Evolutionary conservation across 1,140 invertebrate species (phyloP), one percentile per base, ranked within the genome.

Genomic region (Propsilocerus akamusi): DNA sequence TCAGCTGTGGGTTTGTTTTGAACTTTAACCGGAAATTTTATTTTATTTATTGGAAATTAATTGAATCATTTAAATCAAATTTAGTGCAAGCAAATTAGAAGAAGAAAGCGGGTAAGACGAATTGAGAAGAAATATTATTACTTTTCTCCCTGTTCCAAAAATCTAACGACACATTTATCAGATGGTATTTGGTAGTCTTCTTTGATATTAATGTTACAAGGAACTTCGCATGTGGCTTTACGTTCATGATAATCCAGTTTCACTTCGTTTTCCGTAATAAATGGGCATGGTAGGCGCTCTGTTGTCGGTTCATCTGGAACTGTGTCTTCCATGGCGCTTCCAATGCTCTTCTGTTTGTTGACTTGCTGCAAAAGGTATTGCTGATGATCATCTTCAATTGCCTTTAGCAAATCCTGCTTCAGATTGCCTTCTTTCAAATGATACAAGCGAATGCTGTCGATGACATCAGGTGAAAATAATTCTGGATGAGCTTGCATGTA

Each of bases 401-500:
- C 10, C 14, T 17, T 10, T 25, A 12, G 5, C 22, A 74, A 53
- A 53, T 78, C 75, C 22, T 72, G 68, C 48, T 71, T 71, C 12
- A 80, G 58, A 51, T 74, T 69, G 47, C 75, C 74, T 54, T 72
- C 60, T 22, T 66, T 59, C 54, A 72, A 65, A 62, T 81, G 74
- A 58, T 80, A 74, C 55, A 76, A 71, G 26, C 72, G 65, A 23
- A 81, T 68, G 55, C 74, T 78, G 48, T 77, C 68, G 8, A 74
- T 70, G 2, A 78, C 63, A 51, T 77, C 69, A 20, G 68, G 68
- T 5, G 71, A 66, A 62, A 83, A 83, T 59, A 81, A 81, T 2
- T 78, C 72, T 2, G 71, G 67, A 60, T 82, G 81, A n/a, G 71
- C 71, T 55, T 73, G 68, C 67, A 83, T 77, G 55, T 81, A 83